Evolutionary conservation across 2,888 invertebrate genomes (phyloP).

Genomic region (Noctua janthe): DNA sequence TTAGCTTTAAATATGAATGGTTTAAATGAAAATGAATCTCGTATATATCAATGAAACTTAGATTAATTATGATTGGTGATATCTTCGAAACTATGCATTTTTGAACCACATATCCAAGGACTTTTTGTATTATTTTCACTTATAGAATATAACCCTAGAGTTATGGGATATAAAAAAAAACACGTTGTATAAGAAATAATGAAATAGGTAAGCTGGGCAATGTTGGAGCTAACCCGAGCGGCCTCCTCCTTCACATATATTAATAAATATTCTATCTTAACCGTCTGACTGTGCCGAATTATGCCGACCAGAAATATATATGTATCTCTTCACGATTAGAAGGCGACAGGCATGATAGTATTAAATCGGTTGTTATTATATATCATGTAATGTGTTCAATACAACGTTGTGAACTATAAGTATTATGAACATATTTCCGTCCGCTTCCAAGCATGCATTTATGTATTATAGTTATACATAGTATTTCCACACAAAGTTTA

Average conservation of each 20-base stretch:
- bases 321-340: background rate
- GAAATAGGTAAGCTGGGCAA: background rate
- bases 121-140: too few relatives aligned
- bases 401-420: slow-evolving; percentile 41
- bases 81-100: too few relatives aligned
- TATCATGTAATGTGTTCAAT: slow-evolving; percentile 26
- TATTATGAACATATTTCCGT: slow-evolving; percentile 58
- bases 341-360: slow-evolving; percentile 21
- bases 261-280: background rate
- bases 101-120: too few relatives aligned
- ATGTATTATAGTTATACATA: slow-evolving; percentile 5
- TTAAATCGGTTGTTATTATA: slow-evolving; percentile 50
- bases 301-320: background rate
- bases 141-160: too few relatives aligned
- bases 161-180: too few relatives aligned
- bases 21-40: too few relatives aligned
- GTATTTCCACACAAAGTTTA: background rate
- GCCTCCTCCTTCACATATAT: background rate
- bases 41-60: too few relatives aligned
- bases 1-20: too few relatives aligned
- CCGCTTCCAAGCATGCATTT: slow-evolving; percentile 30
- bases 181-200: background rate
- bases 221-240: background rate
- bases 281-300: background rate
- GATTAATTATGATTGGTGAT: too few relatives aligned